Evolutionary conservation across 2,888 invertebrate genomes (phyloP).

Genomic region (Syrphus vitripennis): DNA sequence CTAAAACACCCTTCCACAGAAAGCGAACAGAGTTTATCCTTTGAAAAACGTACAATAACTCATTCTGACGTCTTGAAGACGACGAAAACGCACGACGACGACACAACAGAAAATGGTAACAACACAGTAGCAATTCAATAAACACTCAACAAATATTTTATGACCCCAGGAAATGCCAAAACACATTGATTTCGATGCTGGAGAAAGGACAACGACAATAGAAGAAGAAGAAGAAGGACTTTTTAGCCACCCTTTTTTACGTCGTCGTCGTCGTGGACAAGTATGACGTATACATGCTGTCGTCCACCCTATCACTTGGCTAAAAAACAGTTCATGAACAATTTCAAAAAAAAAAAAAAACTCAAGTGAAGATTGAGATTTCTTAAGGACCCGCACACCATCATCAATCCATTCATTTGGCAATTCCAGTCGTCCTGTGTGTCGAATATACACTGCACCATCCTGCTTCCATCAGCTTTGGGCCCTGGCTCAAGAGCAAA

Average conservation of each 20-base stretch:
- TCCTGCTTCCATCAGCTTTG: not conserved
- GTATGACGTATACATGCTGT: not conserved
- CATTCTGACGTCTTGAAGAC: not conserved
- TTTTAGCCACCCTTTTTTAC: constrained; percentile 8
- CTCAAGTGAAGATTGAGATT: constrained; percentile 33
- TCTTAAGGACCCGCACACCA: constrained; percentile 40
- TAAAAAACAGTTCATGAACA: not conserved
- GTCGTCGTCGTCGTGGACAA: not conserved
- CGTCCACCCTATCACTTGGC: not conserved
- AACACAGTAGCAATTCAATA: constrained; percentile 77
- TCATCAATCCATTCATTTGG: constrained; percentile 66
- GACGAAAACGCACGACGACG: not conserved
- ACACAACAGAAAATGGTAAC: constrained; percentile 20
- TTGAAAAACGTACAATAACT: not conserved
- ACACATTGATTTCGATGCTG: constrained; percentile 26
- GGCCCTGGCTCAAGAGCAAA: not conserved
- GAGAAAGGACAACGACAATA: constrained; percentile 25
- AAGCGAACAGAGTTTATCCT: not conserved
- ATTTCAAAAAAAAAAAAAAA: constrained; percentile 22
- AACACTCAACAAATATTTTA: constrained; percentile 81
- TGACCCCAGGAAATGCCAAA: constrained; percentile 70
- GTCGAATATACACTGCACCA: not conserved
- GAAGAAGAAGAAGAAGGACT: constrained; percentile 19
- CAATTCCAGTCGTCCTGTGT: constrained; percentile 33
- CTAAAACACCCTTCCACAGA: constrained; percentile 1